phyloP scores from a whole-genome alignment of 1,140 invertebrate species.

The Aphidius ervi region DNA sequence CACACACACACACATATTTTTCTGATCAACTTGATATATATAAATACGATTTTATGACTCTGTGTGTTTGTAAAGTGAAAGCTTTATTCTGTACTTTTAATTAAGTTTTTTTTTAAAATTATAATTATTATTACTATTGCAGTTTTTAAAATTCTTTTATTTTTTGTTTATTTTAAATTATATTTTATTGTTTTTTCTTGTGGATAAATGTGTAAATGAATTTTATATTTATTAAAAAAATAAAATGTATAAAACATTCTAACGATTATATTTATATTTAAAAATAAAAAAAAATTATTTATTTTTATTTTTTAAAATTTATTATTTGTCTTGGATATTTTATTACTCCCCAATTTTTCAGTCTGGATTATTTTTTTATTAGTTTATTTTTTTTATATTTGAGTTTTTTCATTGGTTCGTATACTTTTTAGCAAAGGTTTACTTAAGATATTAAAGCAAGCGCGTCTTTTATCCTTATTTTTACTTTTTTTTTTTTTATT shows the following conservation, averaged over 20 bases:
- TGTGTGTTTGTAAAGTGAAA: slow-evolving; percentile 31
- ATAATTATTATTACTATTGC: slow-evolving; percentile 28
- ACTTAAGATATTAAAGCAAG: slow-evolving; percentile 54
- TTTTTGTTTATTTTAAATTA: slow-evolving; percentile 1
- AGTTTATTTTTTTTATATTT: slow-evolving; percentile 24
- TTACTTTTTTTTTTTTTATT: slow-evolving; percentile 21
- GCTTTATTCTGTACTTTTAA: slow-evolving; percentile 55
- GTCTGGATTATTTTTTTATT: slow-evolving; percentile 13
- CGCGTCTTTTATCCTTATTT: slow-evolving; percentile 26
- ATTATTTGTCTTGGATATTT: slow-evolving; percentile 41
- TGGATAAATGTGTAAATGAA: background rate
- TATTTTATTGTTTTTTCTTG: slow-evolving; percentile 2
- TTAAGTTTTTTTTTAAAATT: slow-evolving; percentile 31
- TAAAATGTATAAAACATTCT: background rate
- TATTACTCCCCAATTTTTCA: slow-evolving; percentile 7
- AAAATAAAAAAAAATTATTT: background rate
- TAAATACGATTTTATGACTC: background rate
- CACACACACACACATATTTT: too few species aligned
- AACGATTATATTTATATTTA: background rate
- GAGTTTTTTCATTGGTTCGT: slow-evolving; percentile 28
- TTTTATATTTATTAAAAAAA: background rate
- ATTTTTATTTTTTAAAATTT: slow-evolving; percentile 43
- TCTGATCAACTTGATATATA: background rate
- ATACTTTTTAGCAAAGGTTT: slow-evolving; percentile 33
- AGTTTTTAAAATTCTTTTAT: slow-evolving; percentile 32